Evolutionary conservation across 2,888 invertebrate species (phyloP).

Genomic region (Stenolophus ochropezus): DNA sequence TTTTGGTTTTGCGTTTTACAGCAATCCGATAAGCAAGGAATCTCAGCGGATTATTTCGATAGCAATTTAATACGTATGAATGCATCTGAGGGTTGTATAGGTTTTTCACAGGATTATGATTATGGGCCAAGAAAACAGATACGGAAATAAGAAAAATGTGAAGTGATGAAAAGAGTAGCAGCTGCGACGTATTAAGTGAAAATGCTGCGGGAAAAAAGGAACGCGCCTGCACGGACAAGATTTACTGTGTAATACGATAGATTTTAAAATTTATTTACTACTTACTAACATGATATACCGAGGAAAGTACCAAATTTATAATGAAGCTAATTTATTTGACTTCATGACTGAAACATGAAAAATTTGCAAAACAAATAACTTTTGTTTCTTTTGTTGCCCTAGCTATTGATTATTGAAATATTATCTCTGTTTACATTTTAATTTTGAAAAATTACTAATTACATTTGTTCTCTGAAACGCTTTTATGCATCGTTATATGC

Average conservation of each 20-base stretch:
- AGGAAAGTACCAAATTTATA: neutral
- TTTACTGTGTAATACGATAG: neutral
- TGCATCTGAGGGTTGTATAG: slow-evolving; percentile 8
- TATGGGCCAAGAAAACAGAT: slow-evolving; percentile 20
- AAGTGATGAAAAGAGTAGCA: slow-evolving; percentile 2
- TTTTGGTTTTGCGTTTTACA: neutral
- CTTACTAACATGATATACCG: neutral
- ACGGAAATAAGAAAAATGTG: slow-evolving; percentile 22
- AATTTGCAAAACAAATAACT: neutral
- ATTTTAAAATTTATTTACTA: neutral
- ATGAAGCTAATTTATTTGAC: neutral
- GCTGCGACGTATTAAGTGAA: neutral
- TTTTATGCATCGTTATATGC: too few species aligned
- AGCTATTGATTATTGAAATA: neutral
- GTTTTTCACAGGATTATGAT: slow-evolving; percentile 19
- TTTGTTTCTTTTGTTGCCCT: neutral
- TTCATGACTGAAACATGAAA: neutral
- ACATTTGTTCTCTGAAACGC: neutral
- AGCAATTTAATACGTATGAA: slow-evolving; percentile 30
- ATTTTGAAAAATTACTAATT: neutral
- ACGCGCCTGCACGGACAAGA: neutral
- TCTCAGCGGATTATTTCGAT: slow-evolving; percentile 20
- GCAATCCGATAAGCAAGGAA: slow-evolving; percentile 16
- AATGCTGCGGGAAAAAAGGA: neutral
- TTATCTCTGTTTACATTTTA: neutral